Conservation (phyloP, 2,888 invertebrate species). For the Acanthopleura granulata region DNA sequence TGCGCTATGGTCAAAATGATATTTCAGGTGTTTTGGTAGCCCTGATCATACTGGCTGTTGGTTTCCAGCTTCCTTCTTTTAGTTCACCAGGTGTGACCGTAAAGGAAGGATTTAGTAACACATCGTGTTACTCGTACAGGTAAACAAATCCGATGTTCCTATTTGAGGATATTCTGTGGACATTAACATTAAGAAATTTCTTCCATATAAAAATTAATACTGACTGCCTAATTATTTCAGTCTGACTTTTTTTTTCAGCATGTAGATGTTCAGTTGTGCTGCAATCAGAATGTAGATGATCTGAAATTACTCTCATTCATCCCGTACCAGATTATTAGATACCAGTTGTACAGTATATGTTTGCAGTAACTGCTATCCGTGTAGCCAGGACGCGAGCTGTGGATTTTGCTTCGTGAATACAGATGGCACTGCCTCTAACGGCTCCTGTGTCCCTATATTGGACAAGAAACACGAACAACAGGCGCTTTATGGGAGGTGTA, state of each 20-base stretch:
- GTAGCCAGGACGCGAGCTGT: conserved; percentile 4
- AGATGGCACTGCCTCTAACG: not conserved
- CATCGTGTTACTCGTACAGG: not conserved
- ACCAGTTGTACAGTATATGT: not conserved
- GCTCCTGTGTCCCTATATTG: conserved; percentile 11
- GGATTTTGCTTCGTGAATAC: not conserved
- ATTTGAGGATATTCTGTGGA: too few species aligned
- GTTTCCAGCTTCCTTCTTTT: conserved; percentile 61
- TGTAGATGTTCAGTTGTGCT: too few species aligned
- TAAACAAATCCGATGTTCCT: not conserved
- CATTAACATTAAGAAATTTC: too few species aligned
- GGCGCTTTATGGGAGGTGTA: not conserved
- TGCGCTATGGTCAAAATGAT: too few species aligned
- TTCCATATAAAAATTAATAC: too few species aligned
- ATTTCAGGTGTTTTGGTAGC: conserved; percentile 53
- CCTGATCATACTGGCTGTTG: conserved; percentile 59
- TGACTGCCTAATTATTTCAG: too few species aligned
- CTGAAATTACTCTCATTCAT: too few species aligned
- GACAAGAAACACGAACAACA: not conserved
- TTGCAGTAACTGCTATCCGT: conserved; percentile 12
- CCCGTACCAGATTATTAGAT: too few species aligned
- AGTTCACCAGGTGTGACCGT: conserved; percentile 43
- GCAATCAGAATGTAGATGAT: too few species aligned
- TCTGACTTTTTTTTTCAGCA: too few species aligned
- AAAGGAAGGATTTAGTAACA: not conserved